A percentile compares a stretch with the other conserved stretches of the same genome.
Evolutionary conservation across 2,888 invertebrate species (phyloP).

Genomic region (Sympetrum striolatum): DNA sequence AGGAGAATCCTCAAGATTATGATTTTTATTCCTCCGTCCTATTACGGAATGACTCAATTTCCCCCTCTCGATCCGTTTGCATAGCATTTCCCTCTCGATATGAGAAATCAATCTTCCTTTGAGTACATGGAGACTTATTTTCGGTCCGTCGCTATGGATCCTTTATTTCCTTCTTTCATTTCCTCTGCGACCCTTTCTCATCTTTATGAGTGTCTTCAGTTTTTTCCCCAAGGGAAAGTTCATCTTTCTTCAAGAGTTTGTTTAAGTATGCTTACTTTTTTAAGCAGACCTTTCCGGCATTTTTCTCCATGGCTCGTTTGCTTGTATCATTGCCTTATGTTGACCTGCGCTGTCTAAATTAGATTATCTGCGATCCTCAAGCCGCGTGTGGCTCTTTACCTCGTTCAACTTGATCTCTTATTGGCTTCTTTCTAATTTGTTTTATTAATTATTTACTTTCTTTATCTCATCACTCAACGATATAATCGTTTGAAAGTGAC

Average conservation of each 20-base stretch:
- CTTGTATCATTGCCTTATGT: no score
- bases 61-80: not conserved
- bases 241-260: not conserved
- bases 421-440: no score
- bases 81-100: not conserved
- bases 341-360: no score
- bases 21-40: not conserved
- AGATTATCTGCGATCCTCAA: no score
- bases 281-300: not conserved
- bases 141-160: not conserved
- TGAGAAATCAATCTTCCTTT: not conserved
- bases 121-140: not conserved
- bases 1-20: not conserved
- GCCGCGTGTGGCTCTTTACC: no score
- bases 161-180: not conserved
- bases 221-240: not conserved
- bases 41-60: conserved; percentile 15
- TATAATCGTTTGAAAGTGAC: no score
- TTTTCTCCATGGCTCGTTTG: no score
- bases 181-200: not conserved
- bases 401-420: no score
- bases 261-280: not conserved
- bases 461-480: no score
- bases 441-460: no score
- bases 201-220: not conserved